Conservation (phyloP, 1,140 invertebrate genomes). For the Lepidotrigona ventralis region DNA sequence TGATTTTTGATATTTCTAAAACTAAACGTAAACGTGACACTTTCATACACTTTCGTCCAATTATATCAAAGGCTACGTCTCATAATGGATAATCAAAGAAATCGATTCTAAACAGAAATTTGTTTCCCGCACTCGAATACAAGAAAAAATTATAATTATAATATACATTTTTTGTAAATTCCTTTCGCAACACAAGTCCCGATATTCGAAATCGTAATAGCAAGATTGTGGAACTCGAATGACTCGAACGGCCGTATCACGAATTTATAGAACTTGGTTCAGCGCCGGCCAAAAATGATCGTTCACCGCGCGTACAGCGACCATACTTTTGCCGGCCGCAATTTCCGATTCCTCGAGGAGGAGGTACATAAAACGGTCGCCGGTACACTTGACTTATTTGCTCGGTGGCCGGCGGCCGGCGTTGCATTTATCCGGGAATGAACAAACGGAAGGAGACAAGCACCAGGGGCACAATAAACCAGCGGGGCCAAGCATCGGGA, state of each 20-base stretch:
- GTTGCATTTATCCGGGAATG: constrained; percentile 24
- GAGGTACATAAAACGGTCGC: constrained; percentile 1
- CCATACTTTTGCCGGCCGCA: constrained; percentile 1
- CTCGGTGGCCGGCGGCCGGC: constrained; percentile 8
- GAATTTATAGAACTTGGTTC: constrained; percentile 12
- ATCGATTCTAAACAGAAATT: too few relatives aligned
- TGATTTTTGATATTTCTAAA: too few relatives aligned
- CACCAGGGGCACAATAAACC: constrained; percentile 20
- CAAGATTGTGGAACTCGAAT: background rate
- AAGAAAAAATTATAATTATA: too few relatives aligned
- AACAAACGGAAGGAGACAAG: constrained; percentile 24
- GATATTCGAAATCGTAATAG: background rate
- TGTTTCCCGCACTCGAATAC: too few relatives aligned
- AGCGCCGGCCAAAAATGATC: background rate
- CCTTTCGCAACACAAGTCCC: too few relatives aligned
- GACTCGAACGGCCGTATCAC: background rate
- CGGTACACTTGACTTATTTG: constrained; percentile 18
- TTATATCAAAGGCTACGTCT: too few relatives aligned
- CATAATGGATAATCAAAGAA: too few relatives aligned
- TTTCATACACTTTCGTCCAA: too few relatives aligned
- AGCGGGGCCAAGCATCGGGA: constrained; percentile 11
- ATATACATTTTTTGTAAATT: too few relatives aligned
- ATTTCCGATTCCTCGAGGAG: constrained; percentile 31
- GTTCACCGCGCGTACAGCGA: background rate
- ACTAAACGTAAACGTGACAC: too few relatives aligned